Evolutionary conservation across 2,888 invertebrate species (phyloP), one percentile per base, ranked within the genome.

Genomic region (Drosophila formosana): DNA sequence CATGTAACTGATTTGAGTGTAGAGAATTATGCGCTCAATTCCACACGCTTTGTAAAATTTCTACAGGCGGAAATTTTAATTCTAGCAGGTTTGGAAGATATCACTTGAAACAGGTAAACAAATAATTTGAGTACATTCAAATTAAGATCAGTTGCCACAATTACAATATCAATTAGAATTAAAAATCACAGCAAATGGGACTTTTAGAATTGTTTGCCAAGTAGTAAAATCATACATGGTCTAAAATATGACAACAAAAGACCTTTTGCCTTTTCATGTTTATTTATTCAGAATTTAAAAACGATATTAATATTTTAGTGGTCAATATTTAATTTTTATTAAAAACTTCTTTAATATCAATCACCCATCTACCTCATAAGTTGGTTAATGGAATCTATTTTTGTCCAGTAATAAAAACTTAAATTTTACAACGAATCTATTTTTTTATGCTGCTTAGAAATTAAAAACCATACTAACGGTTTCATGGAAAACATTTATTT

Each of bases 1-100:
- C 72, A 58, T 58, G 61, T 63, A 50, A 60, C 46, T 49, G 34
- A n/a, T 41, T 61, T 32, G 49, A 62, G 49, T 52, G 61, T 63
- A 64, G 61, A 67, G 57, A 30, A 70, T 64, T 61, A 18, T 25
- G 43, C 37, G 26, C 51, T 68, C 7, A 39, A 37, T 23, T 67
- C 58, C 43, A 75, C 80, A 64, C 1, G 28, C 23, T 30, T 11
- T 53, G 39, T 49, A 11, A 11, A 32, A 41, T 43, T 25, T 61
- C 9, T 32, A 5, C 8, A 56, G 9, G 18, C 39, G 23, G 5
- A 23, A 8, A 43, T 4, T 8, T 45, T 26, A 13, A 13, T 4
- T 46, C 26, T 11, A 3, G 7, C 34, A 11, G 25, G 8, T 1
- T 25, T 11, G 9, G 1, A 18, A 5, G 23, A 45, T 13, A 41